These are phyloP conservation scores for Leucozona laternaria DNA, from an alignment of 2,888 invertebrate genomes.

Conservation along the genomic window DNA sequence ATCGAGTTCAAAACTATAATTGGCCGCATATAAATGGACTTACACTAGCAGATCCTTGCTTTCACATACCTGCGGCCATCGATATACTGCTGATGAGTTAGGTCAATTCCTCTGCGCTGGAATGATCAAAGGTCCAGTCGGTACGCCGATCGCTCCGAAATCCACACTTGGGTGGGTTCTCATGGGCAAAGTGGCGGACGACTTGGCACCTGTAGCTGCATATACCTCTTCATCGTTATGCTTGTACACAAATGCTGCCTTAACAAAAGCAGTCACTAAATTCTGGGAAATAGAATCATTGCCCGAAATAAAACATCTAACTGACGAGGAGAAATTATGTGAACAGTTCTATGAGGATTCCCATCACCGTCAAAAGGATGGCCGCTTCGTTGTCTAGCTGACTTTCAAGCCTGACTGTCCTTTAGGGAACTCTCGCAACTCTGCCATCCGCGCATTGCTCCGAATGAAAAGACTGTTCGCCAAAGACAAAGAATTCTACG, in stretches of 20 bases:
- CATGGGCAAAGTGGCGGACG: constrained; percentile 25
- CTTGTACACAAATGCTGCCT: not conserved
- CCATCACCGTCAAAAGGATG: constrained; percentile 31
- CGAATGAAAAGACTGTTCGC: constrained; percentile 52
- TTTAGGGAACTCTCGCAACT: not conserved
- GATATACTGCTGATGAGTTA: constrained; percentile 52
- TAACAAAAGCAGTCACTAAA: constrained; percentile 40
- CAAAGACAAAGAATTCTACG: constrained; percentile 19
- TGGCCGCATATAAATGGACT: constrained; percentile 47
- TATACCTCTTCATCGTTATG: not conserved
- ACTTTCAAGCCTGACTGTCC: constrained; percentile 47
- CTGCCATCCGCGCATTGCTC: constrained; percentile 26
- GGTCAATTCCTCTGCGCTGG: constrained; percentile 44
- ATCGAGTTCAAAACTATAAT: constrained; percentile 5
- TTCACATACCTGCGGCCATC: constrained; percentile 18
- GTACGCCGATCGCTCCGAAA: constrained; percentile 51
- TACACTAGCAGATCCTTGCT: constrained; percentile 52
- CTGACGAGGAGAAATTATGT: constrained; percentile 54
- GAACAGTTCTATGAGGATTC: constrained; percentile 51
- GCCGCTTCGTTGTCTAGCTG: constrained; percentile 52
- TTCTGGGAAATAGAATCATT: constrained; percentile 66
- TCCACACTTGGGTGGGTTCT: constrained; percentile 59
- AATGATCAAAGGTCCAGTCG: constrained; percentile 38
- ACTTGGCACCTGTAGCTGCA: not conserved
- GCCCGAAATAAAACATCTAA: constrained; percentile 38